Conservation (phyloP, 1,140 invertebrate species). For the Augochlora pura region DNA sequence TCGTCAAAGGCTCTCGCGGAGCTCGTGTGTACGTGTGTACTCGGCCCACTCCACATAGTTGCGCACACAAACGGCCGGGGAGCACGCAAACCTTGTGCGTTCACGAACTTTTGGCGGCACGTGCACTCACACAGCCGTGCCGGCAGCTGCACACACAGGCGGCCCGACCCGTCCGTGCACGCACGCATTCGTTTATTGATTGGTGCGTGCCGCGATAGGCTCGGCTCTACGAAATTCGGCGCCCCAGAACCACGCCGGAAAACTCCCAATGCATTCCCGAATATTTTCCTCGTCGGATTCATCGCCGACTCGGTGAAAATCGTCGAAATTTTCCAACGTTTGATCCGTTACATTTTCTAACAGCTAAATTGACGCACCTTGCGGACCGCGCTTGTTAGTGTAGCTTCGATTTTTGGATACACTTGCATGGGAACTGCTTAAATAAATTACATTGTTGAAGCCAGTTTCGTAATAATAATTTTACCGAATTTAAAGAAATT, state of each 20-base stretch:
- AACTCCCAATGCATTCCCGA: neutral
- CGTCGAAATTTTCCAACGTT: too few species aligned
- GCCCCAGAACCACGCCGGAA: conserved; percentile 22
- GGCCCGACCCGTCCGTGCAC: conserved; percentile 38
- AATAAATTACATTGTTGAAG: too few species aligned
- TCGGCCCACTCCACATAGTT: conserved; percentile 27
- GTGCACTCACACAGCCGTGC: conserved; percentile 62
- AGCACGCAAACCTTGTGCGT: conserved; percentile 55
- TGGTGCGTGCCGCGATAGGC: conserved; percentile 56
- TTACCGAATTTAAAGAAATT: too few species aligned
- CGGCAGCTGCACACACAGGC: conserved; percentile 37
- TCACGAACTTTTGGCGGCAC: conserved; percentile 65
- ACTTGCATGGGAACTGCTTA: too few species aligned
- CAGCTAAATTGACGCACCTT: too few species aligned
- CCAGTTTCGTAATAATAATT: too few species aligned
- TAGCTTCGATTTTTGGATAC: too few species aligned
- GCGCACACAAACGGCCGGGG: conserved; percentile 26
- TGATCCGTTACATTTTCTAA: too few species aligned
- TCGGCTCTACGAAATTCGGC: conserved; percentile 42
- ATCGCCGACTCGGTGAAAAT: neutral
- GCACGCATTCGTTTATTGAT: conserved; percentile 68
- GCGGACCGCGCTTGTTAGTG: too few species aligned
- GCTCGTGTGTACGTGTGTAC: conserved; percentile 7
- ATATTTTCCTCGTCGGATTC: neutral
- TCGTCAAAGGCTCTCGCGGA: conserved; percentile 21